A percentile compares a stretch with the other conserved stretches of the same genome.
Evolutionary conservation across 2,797 vertebrate genomes (phyloP).

Genomic region (Adelosebastes latens): DNA sequence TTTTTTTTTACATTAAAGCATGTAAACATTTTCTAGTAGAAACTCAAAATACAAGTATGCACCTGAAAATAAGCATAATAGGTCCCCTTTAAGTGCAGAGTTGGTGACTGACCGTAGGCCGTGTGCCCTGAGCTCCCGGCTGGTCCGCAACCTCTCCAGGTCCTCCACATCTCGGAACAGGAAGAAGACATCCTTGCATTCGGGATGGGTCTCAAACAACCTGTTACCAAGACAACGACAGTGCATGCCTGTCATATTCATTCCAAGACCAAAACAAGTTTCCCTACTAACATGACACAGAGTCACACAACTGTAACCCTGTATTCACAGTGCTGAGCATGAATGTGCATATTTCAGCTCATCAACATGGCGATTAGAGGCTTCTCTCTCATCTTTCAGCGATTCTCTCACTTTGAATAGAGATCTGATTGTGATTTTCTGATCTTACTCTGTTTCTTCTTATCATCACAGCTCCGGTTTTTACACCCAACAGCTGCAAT

Average conservation of each 20-base stretch:
- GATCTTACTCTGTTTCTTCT: constrained; percentile 18
- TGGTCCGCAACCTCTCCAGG: constrained; percentile 82
- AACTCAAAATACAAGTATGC: too few species aligned
- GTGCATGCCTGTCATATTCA: neutral
- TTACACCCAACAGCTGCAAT: constrained; percentile 34
- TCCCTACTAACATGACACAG: neutral
- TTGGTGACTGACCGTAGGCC: constrained; percentile 79
- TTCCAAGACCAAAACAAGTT: constrained; percentile 10
- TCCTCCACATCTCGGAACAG: constrained; percentile 86
- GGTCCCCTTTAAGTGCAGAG: neutral
- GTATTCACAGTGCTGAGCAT: neutral
- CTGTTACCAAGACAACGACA: constrained; percentile 76
- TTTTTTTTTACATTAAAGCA: too few species aligned
- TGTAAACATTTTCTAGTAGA: too few species aligned
- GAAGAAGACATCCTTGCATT: constrained; percentile 89
- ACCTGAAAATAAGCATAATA: too few species aligned
- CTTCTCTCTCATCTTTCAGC: constrained; percentile 10
- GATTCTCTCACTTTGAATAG: constrained; percentile 26
- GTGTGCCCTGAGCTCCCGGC: constrained; percentile 83
- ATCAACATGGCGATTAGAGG: neutral
- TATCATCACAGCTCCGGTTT: neutral
- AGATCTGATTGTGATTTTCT: constrained; percentile 40
- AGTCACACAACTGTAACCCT: constrained; percentile 4
- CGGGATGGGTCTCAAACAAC: constrained; percentile 88
- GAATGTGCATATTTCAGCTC: neutral